phyloP scores from a whole-genome alignment of 2,888 invertebrate species.

The Trachelus tabidus region DNA sequence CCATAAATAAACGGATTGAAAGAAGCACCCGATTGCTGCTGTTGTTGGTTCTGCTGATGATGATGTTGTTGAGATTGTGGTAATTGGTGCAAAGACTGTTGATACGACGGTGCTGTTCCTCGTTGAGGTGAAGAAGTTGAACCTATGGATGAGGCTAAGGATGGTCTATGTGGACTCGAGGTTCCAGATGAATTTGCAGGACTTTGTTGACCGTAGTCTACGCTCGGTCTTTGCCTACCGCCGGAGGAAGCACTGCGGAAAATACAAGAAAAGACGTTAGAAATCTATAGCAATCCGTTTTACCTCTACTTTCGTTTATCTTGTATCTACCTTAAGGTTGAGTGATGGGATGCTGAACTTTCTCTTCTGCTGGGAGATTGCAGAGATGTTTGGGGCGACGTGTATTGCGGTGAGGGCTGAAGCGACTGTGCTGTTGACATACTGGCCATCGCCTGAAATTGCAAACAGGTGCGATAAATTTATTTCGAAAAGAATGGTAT shows the following conservation, averaged over 20 bases:
- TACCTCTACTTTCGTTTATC: background rate
- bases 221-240: slow-evolving; percentile 59
- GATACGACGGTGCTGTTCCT: slow-evolving; percentile 8
- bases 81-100: background rate
- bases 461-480: slow-evolving; percentile 12
- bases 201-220: slow-evolving; percentile 39
- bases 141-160: slow-evolving; percentile 67
- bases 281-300: background rate
- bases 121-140: slow-evolving; percentile 70
- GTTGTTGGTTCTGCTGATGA: slow-evolving; percentile 39
- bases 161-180: slow-evolving; percentile 59
- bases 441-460: slow-evolving; percentile 56
- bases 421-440: slow-evolving; percentile 48
- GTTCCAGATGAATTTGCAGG: slow-evolving; percentile 63
- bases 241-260: slow-evolving; percentile 61
- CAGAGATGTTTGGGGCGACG: slow-evolving; percentile 46
- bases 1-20: slow-evolving; percentile 92
- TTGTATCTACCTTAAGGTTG: slow-evolving; percentile 48
- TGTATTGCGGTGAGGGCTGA: slow-evolving; percentile 44
- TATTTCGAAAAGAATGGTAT: background rate
- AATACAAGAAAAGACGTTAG: background rate
- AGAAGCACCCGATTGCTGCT: slow-evolving; percentile 36
- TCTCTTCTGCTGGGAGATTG: slow-evolving; percentile 58
- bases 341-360: slow-evolving; percentile 56
- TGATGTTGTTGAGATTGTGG: slow-evolving; percentile 22